A percentile compares a stretch with the other conserved stretches of the same genome.
These are phyloP conservation scores for Drosophila tripunctata DNA, from an alignment of 2,888 invertebrate species.

Conservation along the genomic window DNA sequence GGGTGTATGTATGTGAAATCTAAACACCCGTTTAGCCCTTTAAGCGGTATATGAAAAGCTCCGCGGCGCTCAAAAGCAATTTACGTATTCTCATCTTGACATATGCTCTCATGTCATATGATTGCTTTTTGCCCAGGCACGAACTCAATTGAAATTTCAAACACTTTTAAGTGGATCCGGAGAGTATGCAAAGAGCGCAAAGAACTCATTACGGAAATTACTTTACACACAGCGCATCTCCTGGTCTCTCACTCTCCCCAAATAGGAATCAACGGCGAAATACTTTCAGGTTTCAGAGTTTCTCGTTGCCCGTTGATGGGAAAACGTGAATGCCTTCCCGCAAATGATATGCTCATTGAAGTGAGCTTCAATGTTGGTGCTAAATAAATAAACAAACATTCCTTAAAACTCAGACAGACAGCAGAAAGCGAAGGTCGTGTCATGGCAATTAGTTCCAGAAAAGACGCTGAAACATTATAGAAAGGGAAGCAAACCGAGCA, in stretches of 20 bases:
- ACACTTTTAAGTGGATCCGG: constrained; percentile 68
- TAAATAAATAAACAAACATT: constrained; percentile 61
- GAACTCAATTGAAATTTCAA: constrained; percentile 64
- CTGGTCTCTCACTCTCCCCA: neutral
- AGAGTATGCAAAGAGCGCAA: constrained; percentile 35
- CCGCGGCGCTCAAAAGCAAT: constrained; percentile 57
- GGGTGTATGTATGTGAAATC: neutral
- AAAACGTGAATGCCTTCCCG: constrained; percentile 5
- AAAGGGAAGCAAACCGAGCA: neutral
- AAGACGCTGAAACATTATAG: neutral
- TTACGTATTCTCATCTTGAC: constrained; percentile 52
- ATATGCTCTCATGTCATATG: constrained; percentile 64
- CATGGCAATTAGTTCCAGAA: constrained; percentile 40
- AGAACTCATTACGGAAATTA: constrained; percentile 79
- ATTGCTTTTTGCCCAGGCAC: constrained; percentile 49
- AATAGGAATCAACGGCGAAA: neutral
- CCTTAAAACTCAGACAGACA: constrained; percentile 9
- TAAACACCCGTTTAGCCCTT: constrained; percentile 4
- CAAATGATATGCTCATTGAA: constrained; percentile 69
- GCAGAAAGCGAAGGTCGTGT: constrained; percentile 13
- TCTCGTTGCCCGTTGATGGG: constrained; percentile 10
- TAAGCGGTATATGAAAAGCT: constrained; percentile 5
- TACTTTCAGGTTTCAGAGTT: neutral
- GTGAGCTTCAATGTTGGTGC: constrained; percentile 40
- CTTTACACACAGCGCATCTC: constrained; percentile 55